phyloP scores from a whole-genome alignment of 2,888 invertebrate genomes.

The Sarcophaga caerulescens region DNA sequence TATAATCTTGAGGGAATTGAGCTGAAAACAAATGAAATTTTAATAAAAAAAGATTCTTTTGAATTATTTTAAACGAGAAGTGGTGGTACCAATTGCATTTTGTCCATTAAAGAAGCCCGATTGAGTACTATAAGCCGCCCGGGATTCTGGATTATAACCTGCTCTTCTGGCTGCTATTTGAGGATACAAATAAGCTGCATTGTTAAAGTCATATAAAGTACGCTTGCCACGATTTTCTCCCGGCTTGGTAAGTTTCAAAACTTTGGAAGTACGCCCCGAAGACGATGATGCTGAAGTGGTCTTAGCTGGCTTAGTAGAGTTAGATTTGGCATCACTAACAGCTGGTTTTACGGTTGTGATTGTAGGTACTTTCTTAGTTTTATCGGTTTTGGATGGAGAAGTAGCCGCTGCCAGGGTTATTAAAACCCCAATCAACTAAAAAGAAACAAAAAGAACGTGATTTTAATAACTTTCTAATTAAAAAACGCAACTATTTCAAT shows the following conservation, averaged over 20 bases:
- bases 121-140: conserved; percentile 74
- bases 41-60: background rate
- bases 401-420: conserved; percentile 72
- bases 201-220: conserved; percentile 78
- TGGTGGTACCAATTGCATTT: conserved; percentile 74
- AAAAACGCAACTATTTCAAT: background rate
- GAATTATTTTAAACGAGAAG: background rate
- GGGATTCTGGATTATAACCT: conserved; percentile 72
- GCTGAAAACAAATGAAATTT: conserved; percentile 68
- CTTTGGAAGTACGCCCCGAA: conserved; percentile 69
- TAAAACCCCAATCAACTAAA: conserved; percentile 75
- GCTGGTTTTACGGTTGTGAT: conserved; percentile 39
- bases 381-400: conserved; percentile 42
- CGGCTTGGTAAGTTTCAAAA: conserved; percentile 60
- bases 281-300: conserved; percentile 54
- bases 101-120: conserved; percentile 77
- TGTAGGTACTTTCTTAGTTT: background rate
- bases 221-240: conserved; percentile 79
- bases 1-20: conserved; percentile 73
- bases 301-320: conserved; percentile 53
- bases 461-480: background rate
- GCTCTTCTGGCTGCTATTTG: conserved; percentile 76
- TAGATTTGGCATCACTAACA: conserved; percentile 20
- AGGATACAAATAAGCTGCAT: conserved; percentile 76
- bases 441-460: conserved; percentile 56